These are phyloP conservation scores for Anas flavirostris DNA, from an alignment of 2,797 vertebrate species.

Conservation along the genomic window DNA sequence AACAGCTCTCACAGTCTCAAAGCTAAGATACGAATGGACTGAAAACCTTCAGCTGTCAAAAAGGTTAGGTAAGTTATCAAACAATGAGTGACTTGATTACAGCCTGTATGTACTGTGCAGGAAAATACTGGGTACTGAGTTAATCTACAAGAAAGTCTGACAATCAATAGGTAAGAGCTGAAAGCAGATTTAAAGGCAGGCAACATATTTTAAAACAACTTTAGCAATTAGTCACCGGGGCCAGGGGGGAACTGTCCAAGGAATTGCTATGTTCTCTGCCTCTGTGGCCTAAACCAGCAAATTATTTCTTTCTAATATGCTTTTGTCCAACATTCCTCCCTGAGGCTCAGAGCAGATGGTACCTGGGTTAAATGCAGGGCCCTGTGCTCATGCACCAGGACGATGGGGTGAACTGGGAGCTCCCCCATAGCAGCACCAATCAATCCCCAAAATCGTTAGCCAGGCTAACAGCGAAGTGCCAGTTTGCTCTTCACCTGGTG, in stretches of 20 bases:
- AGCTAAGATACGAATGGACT: background rate
- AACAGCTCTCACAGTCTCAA: background rate
- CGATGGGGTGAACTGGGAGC: background rate
- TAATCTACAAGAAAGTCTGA: background rate
- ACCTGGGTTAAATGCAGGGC: background rate
- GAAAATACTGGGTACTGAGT: background rate
- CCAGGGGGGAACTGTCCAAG: background rate
- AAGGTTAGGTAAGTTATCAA: background rate
- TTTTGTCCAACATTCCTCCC: background rate
- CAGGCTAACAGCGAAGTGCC: background rate
- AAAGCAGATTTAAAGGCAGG: background rate
- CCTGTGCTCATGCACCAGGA: background rate
- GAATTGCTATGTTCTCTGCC: background rate
- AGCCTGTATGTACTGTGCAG: background rate
- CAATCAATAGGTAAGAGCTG: fast-evolving
- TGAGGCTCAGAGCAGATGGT: background rate
- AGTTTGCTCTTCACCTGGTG: background rate
- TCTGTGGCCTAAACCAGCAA: background rate
- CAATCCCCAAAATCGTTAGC: background rate
- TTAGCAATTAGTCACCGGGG: background rate
- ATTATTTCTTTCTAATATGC: background rate
- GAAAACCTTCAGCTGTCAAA: background rate
- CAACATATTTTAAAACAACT: background rate
- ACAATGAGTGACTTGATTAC: background rate
- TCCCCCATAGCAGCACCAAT: background rate